Evolutionary conservation across 2,113 vertebrate species (phyloP).

Genomic region (Pituophis catenifer): DNA sequence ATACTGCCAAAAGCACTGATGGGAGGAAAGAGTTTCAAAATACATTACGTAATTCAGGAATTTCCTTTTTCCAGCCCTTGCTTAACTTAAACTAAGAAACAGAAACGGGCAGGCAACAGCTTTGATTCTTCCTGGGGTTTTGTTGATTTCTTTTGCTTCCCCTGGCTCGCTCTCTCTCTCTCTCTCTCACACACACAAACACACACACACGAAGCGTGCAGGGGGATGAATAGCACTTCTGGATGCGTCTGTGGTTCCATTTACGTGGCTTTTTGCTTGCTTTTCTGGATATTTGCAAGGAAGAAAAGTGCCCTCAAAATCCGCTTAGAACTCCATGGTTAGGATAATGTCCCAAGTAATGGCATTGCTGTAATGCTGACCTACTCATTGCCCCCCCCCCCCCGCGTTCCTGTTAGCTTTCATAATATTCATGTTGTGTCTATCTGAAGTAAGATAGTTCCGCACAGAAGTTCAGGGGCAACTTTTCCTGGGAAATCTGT

Average conservation of each 20-base stretch:
- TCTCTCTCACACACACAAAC: too few species aligned
- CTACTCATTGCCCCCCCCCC: background rate
- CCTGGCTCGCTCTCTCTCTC: background rate
- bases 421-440: background rate
- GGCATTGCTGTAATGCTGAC: background rate
- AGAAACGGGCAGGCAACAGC: fast-evolving
- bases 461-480: background rate
- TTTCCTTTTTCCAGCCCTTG: slow-evolving; percentile 53
- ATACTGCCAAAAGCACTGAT: slow-evolving; percentile 46
- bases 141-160: background rate
- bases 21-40: slow-evolving; percentile 54
- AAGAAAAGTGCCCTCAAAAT: background rate
- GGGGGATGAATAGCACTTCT: background rate
- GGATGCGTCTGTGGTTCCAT: background rate
- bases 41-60: slow-evolving; percentile 58
- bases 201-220: background rate
- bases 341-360: background rate
- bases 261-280: background rate
- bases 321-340: background rate
- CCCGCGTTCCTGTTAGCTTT: background rate
- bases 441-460: background rate
- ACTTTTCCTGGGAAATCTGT: background rate
- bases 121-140: slow-evolving; percentile 2
- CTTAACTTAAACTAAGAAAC: background rate
- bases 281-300: background rate